Base-by-base conservation (phyloP, 2,797 vertebrate genomes). In the Hydrolagus colliei region DNA sequence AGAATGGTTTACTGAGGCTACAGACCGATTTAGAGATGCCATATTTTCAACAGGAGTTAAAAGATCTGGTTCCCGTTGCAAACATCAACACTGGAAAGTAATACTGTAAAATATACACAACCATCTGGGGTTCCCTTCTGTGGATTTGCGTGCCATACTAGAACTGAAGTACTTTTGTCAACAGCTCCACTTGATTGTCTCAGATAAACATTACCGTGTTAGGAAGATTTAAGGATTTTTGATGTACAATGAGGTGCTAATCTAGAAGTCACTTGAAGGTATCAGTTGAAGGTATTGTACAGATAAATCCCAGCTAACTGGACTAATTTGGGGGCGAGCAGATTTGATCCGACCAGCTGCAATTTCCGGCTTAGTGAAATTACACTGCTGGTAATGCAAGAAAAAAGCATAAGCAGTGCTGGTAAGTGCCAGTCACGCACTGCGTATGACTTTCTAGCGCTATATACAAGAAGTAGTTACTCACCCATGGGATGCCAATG, bases 181-280 rank as follows among this genome's bases (percentile, higher is more conserved):
- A 16, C 16, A 52, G 41, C 18, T 41, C 79, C 71, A 61, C 18
- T 18, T 11, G 65, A 84, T 84, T 84, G 79, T 84, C 79, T 71
- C 65, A 71, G 35, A 67, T 67, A 84, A 84, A 71, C 63, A 18
- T 71, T 52, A 52, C 1, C 41, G 65, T 68, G 16, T 71, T 52
- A 4, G 27, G 71, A 41, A 10, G 65, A 62, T 20, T 84, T 35
- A 68, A 68, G 27, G 63, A 18, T 65, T 68, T 82, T 35, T 1
- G 35, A 14, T 20, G 65, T 10, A 41, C 68, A n/a, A 84, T 84
- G 79, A 71, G 65, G 32, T 52, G 65, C 32, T 68, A 71, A 52
- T 20, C n/a, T 84, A 32, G 27, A 82, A 18, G 65, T 82, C 35
- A 82, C 41, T 18, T 76, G 74, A 68, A 7, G 41, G 41, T 6